These are phyloP conservation scores for Aleiodes sp. DNA, from an alignment of 1,140 invertebrate species.

Conservation along the genomic window DNA sequence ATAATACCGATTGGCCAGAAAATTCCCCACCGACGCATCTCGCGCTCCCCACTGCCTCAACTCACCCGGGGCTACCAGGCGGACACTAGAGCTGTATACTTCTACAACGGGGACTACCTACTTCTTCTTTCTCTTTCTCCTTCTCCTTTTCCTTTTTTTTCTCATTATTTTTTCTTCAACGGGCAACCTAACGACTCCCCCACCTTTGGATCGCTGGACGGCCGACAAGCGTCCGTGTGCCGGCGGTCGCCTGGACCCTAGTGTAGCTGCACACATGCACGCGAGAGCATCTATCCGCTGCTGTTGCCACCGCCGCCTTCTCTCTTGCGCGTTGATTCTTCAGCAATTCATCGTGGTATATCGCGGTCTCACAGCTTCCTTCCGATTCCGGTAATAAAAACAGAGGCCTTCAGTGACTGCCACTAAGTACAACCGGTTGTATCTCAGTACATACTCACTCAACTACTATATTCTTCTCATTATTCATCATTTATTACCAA, in stretches of 20 bases:
- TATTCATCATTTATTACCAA: no score
- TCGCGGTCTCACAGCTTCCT: not conserved
- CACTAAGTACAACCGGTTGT: not conserved
- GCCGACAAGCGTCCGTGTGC: constrained; percentile 49
- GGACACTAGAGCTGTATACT: constrained; percentile 34
- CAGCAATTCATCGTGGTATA: not conserved
- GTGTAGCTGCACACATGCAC: constrained; percentile 66
- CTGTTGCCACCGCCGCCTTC: constrained; percentile 40
- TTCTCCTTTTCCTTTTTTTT: constrained; percentile 11
- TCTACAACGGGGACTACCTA: constrained; percentile 39
- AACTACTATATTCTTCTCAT: no score
- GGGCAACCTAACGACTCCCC: constrained; percentile 47
- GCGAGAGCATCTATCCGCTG: constrained; percentile 62
- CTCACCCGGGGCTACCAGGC: constrained; percentile 42
- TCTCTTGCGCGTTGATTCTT: constrained; percentile 36
- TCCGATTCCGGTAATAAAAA: not conserved
- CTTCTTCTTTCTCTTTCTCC: constrained; percentile 43
- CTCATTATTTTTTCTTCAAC: constrained; percentile 26
- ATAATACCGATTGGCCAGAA: constrained; percentile 33
- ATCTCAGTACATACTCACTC: no score
- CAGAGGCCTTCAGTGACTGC: not conserved
- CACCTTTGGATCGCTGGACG: constrained; percentile 45
- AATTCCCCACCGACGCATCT: constrained; percentile 35
- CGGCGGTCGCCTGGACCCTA: constrained; percentile 50
- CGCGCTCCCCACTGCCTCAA: constrained; percentile 39